Conservation (phyloP, 64 coral and sea anemone genomes). For the Anthopleura sola region DNA sequence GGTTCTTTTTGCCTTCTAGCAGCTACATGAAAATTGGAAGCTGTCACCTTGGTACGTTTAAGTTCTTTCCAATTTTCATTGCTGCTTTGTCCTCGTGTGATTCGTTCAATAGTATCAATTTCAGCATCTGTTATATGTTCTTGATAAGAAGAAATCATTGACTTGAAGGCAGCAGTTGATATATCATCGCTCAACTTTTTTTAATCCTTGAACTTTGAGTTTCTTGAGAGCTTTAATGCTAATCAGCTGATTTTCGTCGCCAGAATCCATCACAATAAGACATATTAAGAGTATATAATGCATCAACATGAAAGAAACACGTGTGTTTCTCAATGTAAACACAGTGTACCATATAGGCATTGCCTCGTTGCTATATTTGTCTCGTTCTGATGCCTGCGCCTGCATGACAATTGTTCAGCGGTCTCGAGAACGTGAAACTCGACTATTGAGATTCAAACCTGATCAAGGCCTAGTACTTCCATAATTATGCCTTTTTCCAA, state of each 20-base stretch:
- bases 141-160: constrained; percentile 26
- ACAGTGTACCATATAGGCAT: neutral
- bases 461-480: no score
- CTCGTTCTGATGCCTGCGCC: constrained; percentile 6
- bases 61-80: constrained; percentile 55
- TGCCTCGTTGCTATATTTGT: constrained; percentile 8
- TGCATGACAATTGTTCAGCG: neutral
- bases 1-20: constrained; percentile 48
- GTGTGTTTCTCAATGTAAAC: neutral
- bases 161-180: constrained; percentile 25
- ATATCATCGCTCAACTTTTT: constrained; percentile 53
- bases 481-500: no score
- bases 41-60: constrained; percentile 48
- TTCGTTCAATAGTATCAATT: constrained; percentile 38
- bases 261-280: constrained; percentile 9
- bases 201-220: constrained; percentile 40
- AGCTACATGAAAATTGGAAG: constrained; percentile 57
- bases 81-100: constrained; percentile 47
- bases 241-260: neutral
- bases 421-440: constrained; percentile 7
- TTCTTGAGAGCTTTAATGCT: neutral
- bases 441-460: no score
- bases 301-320: neutral
- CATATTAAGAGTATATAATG: neutral
- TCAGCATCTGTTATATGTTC: constrained; percentile 42